phyloP scores from a whole-genome alignment of 2,888 invertebrate species.

The Euplagia quadripunctaria region DNA sequence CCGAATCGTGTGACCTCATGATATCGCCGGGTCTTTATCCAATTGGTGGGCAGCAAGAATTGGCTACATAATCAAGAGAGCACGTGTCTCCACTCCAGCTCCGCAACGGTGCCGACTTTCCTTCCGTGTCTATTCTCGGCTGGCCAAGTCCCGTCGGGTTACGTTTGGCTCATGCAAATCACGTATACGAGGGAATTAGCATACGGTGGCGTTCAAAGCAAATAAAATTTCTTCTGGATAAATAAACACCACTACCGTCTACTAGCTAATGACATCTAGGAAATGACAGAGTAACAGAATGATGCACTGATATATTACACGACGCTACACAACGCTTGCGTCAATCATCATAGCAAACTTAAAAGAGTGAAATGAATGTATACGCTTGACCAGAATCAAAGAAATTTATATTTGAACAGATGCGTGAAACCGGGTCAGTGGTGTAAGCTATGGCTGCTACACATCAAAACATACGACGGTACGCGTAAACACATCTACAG shows the following conservation, averaged over 20 bases:
- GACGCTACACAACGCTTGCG: slow-evolving; percentile 24
- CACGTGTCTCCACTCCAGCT: slow-evolving; percentile 76
- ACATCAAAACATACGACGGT: slow-evolving; percentile 68
- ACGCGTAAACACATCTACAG: slow-evolving; percentile 75
- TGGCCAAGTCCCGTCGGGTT: slow-evolving; percentile 72
- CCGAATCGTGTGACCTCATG: slow-evolving; percentile 67
- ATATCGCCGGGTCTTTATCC: slow-evolving; percentile 51
- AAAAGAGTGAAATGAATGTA: slow-evolving; percentile 48
- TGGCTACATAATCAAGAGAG: slow-evolving; percentile 62
- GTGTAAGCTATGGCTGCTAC: slow-evolving; percentile 75
- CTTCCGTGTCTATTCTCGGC: slow-evolving; percentile 84
- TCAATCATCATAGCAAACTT: slow-evolving; percentile 47
- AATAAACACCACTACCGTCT: slow-evolving; percentile 51
- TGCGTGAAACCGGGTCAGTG: slow-evolving; percentile 80
- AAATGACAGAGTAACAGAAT: slow-evolving; percentile 47
- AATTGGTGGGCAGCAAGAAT: slow-evolving; percentile 52
- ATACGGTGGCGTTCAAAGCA: slow-evolving; percentile 62
- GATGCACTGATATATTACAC: slow-evolving; percentile 23
- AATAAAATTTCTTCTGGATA: slow-evolving; percentile 59
- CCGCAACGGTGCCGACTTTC: slow-evolving; percentile 77
- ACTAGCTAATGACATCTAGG: slow-evolving; percentile 55
- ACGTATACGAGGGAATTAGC: slow-evolving; percentile 78
- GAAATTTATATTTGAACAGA: slow-evolving; percentile 74
- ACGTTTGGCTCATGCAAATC: slow-evolving; percentile 79
- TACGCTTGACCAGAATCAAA: slow-evolving; percentile 62